Evolutionary conservation across 2,797 vertebrate genomes (phyloP).

Genomic region (Discoglossus pictus): DNA sequence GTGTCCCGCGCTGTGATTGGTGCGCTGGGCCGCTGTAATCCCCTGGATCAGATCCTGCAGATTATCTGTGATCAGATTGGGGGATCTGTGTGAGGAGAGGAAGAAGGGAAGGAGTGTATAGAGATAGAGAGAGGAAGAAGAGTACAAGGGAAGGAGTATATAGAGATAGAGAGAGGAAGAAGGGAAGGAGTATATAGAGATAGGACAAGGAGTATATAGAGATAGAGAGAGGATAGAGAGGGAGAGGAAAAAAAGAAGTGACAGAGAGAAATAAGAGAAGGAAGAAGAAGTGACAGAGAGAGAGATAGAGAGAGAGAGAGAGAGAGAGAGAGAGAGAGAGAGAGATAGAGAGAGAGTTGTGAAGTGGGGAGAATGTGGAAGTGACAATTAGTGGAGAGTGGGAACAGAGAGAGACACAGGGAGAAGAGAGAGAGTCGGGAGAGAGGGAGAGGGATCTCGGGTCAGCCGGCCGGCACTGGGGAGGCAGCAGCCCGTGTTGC

Average conservation of each 20-base stretch:
- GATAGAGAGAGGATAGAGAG: no score
- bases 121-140: neutral
- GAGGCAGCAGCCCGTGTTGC: neutral
- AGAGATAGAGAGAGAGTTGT: no score
- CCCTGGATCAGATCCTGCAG: constrained; percentile 38
- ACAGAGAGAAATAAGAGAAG: neutral
- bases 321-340: no score
- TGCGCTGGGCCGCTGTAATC: constrained; percentile 24
- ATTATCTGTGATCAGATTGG: constrained; percentile 33
- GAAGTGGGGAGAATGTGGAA: neutral
- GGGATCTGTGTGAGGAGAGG: neutral
- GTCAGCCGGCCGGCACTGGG: no score
- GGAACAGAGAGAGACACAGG: neutral
- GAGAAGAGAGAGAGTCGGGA: neutral
- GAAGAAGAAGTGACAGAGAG: neutral
- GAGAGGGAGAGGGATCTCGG: no score
- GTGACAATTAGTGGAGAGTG: neutral
- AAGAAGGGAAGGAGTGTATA: neutral
- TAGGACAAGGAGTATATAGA: no score
- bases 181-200: no score
- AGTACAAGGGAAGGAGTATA: neutral
- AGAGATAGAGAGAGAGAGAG: neutral
- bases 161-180: neutral
- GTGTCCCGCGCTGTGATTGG: constrained; percentile 24
- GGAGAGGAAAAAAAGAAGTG: no score